Percentiles rank a stretch among this genome's conserved stretches.
phyloP scores from a whole-genome alignment of 2,113 vertebrate genomes.

The Todiramphus saurophagus region DNA sequence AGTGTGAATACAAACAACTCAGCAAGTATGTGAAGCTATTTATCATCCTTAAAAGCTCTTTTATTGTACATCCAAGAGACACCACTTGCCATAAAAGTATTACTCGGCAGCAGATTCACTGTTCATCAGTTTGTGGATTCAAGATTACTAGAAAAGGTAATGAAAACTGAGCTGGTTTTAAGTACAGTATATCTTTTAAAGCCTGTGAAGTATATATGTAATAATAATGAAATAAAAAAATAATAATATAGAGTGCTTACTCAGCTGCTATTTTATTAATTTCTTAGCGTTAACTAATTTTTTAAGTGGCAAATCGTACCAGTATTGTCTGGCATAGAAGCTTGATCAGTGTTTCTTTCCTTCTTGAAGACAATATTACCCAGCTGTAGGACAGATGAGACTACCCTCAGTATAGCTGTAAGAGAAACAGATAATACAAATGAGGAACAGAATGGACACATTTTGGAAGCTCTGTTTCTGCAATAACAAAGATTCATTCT shows the following conservation, averaged over 20 bases:
- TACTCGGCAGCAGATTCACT: neutral
- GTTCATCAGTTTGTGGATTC: neutral
- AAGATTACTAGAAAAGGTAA: neutral
- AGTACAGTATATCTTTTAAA: neutral
- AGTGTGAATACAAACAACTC: neutral
- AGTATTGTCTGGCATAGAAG: constrained; percentile 94
- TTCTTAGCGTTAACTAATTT: neutral
- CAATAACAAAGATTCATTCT: neutral
- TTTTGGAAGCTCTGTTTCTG: neutral
- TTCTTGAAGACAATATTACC: constrained; percentile 95
- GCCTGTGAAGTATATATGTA: neutral
- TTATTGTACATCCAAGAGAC: neutral
- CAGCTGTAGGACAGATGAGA: constrained; percentile 91
- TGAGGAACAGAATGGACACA: neutral
- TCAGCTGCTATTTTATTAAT: neutral
- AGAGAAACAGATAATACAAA: neutral
- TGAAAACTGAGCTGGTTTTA: neutral
- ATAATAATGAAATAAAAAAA: neutral
- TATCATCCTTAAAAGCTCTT: neutral
- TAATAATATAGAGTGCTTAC: neutral
- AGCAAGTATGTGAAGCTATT: neutral
- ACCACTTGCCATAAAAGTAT: neutral
- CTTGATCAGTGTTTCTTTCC: constrained; percentile 94
- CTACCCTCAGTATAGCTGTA: constrained; percentile 89
- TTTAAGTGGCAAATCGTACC: constrained; percentile 73